These are phyloP conservation scores for Pollachius pollachius DNA, from an alignment of 2,113 vertebrate genomes.

Conservation along the genomic window DNA sequence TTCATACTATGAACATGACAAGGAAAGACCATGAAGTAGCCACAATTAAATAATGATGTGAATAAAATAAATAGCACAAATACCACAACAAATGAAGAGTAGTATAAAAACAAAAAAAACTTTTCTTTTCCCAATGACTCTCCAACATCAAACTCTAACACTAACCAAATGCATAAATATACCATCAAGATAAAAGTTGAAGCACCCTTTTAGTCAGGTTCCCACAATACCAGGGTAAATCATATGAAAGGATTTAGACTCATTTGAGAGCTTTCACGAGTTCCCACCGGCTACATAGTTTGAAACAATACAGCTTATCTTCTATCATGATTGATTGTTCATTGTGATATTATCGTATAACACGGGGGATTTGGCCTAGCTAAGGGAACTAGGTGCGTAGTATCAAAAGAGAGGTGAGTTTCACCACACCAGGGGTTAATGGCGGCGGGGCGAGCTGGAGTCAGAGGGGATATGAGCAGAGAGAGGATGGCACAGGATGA, in stretches of 20 bases:
- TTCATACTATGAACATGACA: too few species aligned
- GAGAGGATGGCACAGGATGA: constrained; percentile 24
- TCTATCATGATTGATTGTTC: too few species aligned
- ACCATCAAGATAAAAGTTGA: background rate
- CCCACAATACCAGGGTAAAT: background rate
- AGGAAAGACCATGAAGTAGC: constrained; percentile 18
- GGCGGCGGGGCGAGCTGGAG: constrained; percentile 38
- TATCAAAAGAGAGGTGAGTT: background rate
- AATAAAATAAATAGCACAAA: constrained; percentile 29
- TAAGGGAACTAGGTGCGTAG: background rate
- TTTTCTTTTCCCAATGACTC: constrained; percentile 6
- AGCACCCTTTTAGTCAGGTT: background rate
- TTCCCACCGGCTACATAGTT: background rate
- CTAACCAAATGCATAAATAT: background rate
- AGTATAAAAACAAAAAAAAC: constrained; percentile 15
- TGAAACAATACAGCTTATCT: too few species aligned
- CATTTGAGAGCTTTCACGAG: too few species aligned
- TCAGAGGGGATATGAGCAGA: constrained; percentile 14
- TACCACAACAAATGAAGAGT: constrained; percentile 15
- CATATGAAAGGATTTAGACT: background rate
- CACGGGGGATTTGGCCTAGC: background rate
- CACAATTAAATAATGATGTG: constrained; percentile 16
- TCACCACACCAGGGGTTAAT: background rate
- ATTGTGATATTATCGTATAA: too few species aligned
- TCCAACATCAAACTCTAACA: background rate